Conservation (phyloP, 2,888 invertebrate species). For the Plagiodera versicolora region DNA sequence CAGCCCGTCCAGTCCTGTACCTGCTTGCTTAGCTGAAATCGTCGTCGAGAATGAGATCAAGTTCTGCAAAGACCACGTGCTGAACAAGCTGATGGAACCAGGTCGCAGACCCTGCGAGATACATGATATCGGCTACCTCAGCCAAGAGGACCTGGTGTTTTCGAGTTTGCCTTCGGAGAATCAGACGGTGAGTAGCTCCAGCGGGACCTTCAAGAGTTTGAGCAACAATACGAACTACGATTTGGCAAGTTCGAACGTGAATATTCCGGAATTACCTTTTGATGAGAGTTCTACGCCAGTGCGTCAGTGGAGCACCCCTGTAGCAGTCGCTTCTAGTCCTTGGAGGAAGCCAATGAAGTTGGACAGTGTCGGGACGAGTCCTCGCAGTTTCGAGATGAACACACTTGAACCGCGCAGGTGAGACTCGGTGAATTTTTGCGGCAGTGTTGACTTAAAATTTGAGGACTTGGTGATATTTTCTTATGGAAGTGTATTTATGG, state of each 20-base stretch:
- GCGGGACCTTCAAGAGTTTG: slow-evolving; percentile 43
- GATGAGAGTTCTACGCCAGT: slow-evolving; percentile 26
- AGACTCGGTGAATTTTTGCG: neutral
- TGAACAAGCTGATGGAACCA: slow-evolving; percentile 55
- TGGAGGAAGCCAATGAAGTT: neutral
- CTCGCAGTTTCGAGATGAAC: neutral
- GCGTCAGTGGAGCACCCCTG: too few relatives aligned
- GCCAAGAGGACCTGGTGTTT: slow-evolving; percentile 42
- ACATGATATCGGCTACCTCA: slow-evolving; percentile 35
- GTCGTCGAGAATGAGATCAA: slow-evolving; percentile 58
- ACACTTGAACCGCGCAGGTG: neutral
- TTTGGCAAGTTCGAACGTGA: slow-evolving; percentile 41
- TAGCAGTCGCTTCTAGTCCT: too few relatives aligned
- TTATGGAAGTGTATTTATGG: too few relatives aligned
- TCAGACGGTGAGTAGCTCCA: slow-evolving; percentile 31
- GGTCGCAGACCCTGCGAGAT: too few relatives aligned
- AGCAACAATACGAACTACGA: slow-evolving; percentile 42
- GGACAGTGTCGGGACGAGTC: neutral
- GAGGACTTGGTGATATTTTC: too few relatives aligned
- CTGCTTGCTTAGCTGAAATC: slow-evolving; percentile 57
- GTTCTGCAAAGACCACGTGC: slow-evolving; percentile 54
- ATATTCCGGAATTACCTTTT: slow-evolving; percentile 45
- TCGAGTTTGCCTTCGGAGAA: slow-evolving; percentile 41
- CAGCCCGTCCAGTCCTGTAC: slow-evolving; percentile 49
- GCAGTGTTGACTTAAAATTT: too few relatives aligned